Evolutionary conservation across 2,113 vertebrate genomes (phyloP), one percentile per base, ranked within the genome.

Genomic region (Ciconia stormi): DNA sequence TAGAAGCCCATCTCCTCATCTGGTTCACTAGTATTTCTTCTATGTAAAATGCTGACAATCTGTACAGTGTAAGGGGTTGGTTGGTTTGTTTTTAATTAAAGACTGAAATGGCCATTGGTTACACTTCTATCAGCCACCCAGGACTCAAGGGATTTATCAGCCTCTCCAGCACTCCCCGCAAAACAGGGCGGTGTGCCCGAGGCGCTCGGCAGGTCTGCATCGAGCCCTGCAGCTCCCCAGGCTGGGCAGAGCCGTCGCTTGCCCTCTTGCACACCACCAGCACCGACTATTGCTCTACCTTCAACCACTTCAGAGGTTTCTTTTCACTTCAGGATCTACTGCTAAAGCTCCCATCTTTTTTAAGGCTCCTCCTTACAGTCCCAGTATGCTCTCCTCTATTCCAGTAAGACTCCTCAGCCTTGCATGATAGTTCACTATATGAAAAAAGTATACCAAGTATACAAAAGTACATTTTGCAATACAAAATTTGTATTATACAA

Each of bases 361-460:
- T 4, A 36, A 52, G 9, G 52, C 38, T 66, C 34, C 36, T 36
- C 46, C 38, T 61, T 30, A 40, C 7, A 16, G 7, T n/a, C 19
- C n/a, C 0, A 0, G 9, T 18, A 17, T 32, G 23, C 46, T 15
- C 47, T 40, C 10, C 42, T 3, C 38, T 72, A 49, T 40, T 32
- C 52, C 5, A 0, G 13, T 9, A 6, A 9, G 26, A 63, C 13
- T 55, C 49, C 49, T 56, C 40, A 27, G 25, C 20, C 52, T 50
- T 10, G 29, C 34, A 4, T 5, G 5, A 0, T 0, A 25, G 66
- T 9, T 36, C 7, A 25, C 81, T 77, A 2, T 8, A 30, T 8
- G 8, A n/a, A 58, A 38, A 42, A 53, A 17, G 27, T 1, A 53
- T 25, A 18, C 20, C 7, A 5, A 85, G 34, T 5, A 8, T 29